Evolutionary conservation across 1,140 invertebrate species (phyloP).

Genomic region (Caenorhabditis tropicalis): DNA sequence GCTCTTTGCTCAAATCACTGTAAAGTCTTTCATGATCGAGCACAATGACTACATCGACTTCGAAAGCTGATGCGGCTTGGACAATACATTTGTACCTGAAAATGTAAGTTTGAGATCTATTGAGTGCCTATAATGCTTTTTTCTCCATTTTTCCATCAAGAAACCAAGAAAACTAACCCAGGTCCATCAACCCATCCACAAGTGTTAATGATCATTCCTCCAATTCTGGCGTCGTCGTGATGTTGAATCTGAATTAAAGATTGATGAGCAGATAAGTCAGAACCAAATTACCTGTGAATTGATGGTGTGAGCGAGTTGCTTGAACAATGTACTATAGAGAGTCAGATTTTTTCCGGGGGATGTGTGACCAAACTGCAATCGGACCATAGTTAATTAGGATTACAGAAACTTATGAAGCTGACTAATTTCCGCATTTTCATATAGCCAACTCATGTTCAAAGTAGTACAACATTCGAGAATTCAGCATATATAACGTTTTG

Average conservation of each 20-base stretch:
- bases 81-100: slow-evolving; percentile 74
- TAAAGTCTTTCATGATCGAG: slow-evolving; percentile 94
- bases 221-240: slow-evolving; percentile 73
- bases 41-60: slow-evolving; percentile 90
- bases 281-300: slow-evolving; percentile 80
- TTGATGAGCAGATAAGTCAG: neutral
- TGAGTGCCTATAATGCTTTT: too few relatives aligned
- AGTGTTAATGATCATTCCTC: slow-evolving; percentile 95
- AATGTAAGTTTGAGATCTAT: too few relatives aligned
- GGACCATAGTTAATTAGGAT: too few relatives aligned
- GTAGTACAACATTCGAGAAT: too few relatives aligned
- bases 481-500: slow-evolving; percentile 76
- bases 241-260: slow-evolving; percentile 35
- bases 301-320: slow-evolving; percentile 82
- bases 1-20: slow-evolving; percentile 89
- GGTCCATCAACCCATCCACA: slow-evolving; percentile 93
- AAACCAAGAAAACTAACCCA: too few relatives aligned
- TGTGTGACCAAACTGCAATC: slow-evolving; percentile 92
- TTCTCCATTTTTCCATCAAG: too few relatives aligned
- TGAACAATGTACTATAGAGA: slow-evolving; percentile 86
- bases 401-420: too few relatives aligned
- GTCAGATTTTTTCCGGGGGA: slow-evolving; percentile 81
- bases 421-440: too few relatives aligned
- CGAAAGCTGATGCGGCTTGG: slow-evolving; percentile 88
- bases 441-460: too few relatives aligned